phyloP scores from a whole-genome alignment of 1,140 invertebrate species.

The Sarcophaga peregrina region DNA sequence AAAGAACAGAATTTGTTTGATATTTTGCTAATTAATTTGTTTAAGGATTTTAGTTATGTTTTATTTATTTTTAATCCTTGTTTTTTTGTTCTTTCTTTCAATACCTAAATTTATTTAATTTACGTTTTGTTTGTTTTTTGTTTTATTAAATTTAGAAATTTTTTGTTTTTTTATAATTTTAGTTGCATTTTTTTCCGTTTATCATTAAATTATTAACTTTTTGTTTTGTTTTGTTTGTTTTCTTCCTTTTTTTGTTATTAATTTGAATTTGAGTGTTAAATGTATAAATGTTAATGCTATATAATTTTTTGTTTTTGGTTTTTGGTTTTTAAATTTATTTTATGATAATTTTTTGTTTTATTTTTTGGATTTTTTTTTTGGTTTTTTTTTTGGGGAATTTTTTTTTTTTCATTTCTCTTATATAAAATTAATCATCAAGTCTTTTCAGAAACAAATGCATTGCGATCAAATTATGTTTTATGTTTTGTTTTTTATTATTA shows the following conservation, averaged over 20 bases:
- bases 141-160: neutral
- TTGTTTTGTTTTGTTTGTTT: slow-evolving; percentile 2
- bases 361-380: slow-evolving; percentile 8
- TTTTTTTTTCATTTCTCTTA: slow-evolving; percentile 54
- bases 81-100: no score
- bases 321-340: neutral
- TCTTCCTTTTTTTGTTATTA: neutral
- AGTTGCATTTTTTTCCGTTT: no score
- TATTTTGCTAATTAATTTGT: no score
- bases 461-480: slow-evolving; percentile 49
- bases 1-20: no score
- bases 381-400: slow-evolving; percentile 19
- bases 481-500: slow-evolving; percentile 43
- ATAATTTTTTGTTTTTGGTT: neutral
- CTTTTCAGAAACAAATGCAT: slow-evolving; percentile 66
- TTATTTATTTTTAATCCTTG: no score
- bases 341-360: neutral
- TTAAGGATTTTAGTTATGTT: no score
- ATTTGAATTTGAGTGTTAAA: neutral
- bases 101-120: no score
- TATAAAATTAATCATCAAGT: slow-evolving; percentile 65
- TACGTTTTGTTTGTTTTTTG: slow-evolving; percentile 7
- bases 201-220: neutral
- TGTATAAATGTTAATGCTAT: slow-evolving; percentile 25
- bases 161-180: neutral